Evolutionary conservation across 2,113 vertebrate genomes (phyloP), one percentile per base, ranked within the genome.

Genomic region (Nesogale talazaci): DNA sequence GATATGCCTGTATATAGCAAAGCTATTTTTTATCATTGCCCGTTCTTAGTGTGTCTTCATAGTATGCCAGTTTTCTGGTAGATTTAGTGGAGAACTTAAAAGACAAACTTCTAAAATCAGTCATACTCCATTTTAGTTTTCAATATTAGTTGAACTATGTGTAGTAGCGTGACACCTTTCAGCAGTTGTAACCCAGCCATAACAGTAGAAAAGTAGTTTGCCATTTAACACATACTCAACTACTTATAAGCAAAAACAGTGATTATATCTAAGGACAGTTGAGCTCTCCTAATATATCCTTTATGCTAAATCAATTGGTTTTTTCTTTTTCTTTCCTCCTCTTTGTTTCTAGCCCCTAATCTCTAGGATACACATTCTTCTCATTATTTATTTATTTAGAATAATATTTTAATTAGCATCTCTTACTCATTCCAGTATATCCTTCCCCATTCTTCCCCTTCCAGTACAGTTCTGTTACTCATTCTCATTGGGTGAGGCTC

Each of bases 41-140:
- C 61, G 89, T 83, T 65, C 34, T 93, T 38, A 25, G 3, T 82
- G 82, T 34, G 59, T 10, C 34, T 95, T 92, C 23, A 40, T 82
- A 57, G 67, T 75, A 59, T 22, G 10, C 19, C 6, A 65, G 5
- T 94, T 90, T 80, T 74, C 20, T 94, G 38, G 12, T 82, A 5
- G 20, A 69, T 89, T 94, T 80, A 79, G 12, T 88, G 7, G n/a
- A 91, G 88, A 82, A 34, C 80, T 89, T 93, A 7, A 52, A 46
- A 83, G 23, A 65, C 3, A 77, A 7, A n/a, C 46, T 31, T 93
- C 5, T 82, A 74, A 90, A 92, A 38, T 92, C 81, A 82, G 74
- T 89, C 86, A 52, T 72, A 76, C 77, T 63, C 29, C 67, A 63
- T 1, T 88, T 74, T 63, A 52, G 0, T 81, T 92, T 92, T 90